Evolutionary conservation across 2,888 invertebrate genomes (phyloP).

Genomic region (Flexamia atlantica): DNA sequence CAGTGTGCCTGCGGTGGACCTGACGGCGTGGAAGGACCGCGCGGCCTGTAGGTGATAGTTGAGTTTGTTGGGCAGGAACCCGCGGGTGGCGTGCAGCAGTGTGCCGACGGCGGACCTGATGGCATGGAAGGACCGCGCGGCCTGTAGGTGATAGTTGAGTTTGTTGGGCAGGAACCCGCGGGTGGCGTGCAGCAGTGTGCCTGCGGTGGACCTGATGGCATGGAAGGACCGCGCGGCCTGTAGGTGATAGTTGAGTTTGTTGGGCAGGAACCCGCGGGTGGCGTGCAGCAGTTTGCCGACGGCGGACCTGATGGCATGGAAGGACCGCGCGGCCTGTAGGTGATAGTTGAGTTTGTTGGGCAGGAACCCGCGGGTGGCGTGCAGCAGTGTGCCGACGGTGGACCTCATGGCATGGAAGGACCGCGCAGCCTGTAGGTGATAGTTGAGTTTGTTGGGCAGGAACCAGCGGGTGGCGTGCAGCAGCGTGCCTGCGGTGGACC

Average conservation of each 20-base stretch:
- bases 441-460: too few relatives aligned
- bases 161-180: constrained; percentile 84
- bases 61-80: constrained; percentile 85
- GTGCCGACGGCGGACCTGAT: constrained; percentile 81
- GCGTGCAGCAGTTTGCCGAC: constrained; percentile 81
- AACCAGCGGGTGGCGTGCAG: constrained; percentile 82
- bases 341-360: too few relatives aligned
- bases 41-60: constrained; percentile 74
- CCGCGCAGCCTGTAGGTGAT: constrained; percentile 74
- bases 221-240: constrained; percentile 78
- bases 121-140: constrained; percentile 78
- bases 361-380: constrained; percentile 83
- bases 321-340: constrained; percentile 74
- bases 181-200: constrained; percentile 81
- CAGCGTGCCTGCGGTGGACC: constrained; percentile 81
- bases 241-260: too few relatives aligned
- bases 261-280: constrained; percentile 82
- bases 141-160: constrained; percentile 75
- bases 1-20: constrained; percentile 81
- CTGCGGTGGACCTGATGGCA: constrained; percentile 79
- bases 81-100: constrained; percentile 80
- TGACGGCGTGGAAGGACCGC: constrained; percentile 80
- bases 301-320: constrained; percentile 82
- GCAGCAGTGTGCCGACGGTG: constrained; percentile 80
- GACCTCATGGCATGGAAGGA: constrained; percentile 82